Percentiles rank a stretch among this genome's conserved stretches.
These are phyloP conservation scores for Lepidocyrtinus sp. DNA, from an alignment of 2,888 invertebrate genomes.

Conservation along the genomic window DNA sequence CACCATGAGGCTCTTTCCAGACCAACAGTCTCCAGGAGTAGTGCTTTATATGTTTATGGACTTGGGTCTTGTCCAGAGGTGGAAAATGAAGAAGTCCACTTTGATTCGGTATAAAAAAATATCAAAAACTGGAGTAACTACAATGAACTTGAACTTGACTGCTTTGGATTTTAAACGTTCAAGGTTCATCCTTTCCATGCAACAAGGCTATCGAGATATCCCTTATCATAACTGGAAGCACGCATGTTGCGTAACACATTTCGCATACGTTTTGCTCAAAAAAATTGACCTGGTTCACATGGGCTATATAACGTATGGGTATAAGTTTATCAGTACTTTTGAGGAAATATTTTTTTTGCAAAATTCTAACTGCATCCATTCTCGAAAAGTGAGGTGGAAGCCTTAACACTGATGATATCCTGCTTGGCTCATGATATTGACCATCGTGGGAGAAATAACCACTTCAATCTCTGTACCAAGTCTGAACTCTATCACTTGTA, in stretches of 20 bases:
- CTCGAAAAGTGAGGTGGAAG: conserved; percentile 46
- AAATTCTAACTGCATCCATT: background rate
- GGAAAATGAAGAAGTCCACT: conserved; percentile 48
- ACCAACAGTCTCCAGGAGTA: conserved; percentile 37
- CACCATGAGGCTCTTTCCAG: conserved; percentile 35
- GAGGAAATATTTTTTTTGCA: background rate
- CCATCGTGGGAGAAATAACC: conserved; percentile 51
- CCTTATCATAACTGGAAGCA: conserved; percentile 60
- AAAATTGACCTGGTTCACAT: conserved; percentile 33
- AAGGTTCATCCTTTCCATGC: conserved; percentile 51
- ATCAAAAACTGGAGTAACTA: background rate
- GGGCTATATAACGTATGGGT: conserved; percentile 44
- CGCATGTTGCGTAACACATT: conserved; percentile 49
- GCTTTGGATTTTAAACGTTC: too few relatives aligned
- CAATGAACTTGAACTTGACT: conserved; percentile 2
- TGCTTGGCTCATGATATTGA: conserved; percentile 53
- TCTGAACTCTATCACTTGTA: conserved; percentile 43
- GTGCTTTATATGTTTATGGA: conserved; percentile 51
- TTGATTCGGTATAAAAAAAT: conserved; percentile 38
- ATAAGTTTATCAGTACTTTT: background rate
- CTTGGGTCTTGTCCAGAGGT: conserved; percentile 34
- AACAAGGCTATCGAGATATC: conserved; percentile 56
- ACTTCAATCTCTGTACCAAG: conserved; percentile 39
- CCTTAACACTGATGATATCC: conserved; percentile 42
- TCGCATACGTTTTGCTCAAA: conserved; percentile 43